Evolutionary conservation across 2,888 invertebrate species (phyloP).

Genomic region (Agrotis clavis): DNA sequence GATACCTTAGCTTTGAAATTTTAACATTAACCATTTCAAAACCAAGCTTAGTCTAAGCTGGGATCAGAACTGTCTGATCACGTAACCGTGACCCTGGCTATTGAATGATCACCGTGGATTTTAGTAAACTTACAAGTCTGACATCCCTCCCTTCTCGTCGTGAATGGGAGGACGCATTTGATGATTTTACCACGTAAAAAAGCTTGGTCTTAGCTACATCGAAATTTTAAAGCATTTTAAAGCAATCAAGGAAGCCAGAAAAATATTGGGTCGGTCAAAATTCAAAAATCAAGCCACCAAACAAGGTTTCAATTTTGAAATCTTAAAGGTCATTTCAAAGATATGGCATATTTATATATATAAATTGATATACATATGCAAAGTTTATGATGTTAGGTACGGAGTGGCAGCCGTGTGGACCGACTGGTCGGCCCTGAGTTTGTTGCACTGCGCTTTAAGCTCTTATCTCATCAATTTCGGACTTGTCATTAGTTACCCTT

Average conservation of each 20-base stretch:
- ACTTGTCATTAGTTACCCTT: constrained; percentile 44
- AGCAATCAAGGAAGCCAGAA: not conserved
- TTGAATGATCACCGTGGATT: too few relatives aligned
- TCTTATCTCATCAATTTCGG: constrained; percentile 43
- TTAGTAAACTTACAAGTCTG: too few relatives aligned
- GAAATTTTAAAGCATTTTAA: not conserved
- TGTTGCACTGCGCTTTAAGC: constrained; percentile 32
- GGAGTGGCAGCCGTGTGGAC: too few relatives aligned
- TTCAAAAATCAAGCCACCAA: constrained; percentile 8
- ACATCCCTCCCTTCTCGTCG: too few relatives aligned
- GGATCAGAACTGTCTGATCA: too few relatives aligned
- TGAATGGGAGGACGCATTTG: too few relatives aligned
- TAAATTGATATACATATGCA: constrained; percentile 22
- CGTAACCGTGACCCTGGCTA: too few relatives aligned
- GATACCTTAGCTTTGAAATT: too few relatives aligned
- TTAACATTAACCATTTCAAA: too few relatives aligned
- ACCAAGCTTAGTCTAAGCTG: too few relatives aligned
- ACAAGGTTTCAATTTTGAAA: constrained; percentile 12
- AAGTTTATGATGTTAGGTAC: constrained; percentile 26
- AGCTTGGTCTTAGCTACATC: not conserved
- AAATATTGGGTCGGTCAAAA: not conserved
- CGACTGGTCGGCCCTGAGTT: constrained; percentile 45
- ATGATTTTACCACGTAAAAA: too few relatives aligned
- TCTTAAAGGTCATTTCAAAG: constrained; percentile 13
- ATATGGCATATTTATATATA: constrained; percentile 1